Conservation (phyloP, 2,113 vertebrate genomes). For the Anoura caudifer region DNA sequence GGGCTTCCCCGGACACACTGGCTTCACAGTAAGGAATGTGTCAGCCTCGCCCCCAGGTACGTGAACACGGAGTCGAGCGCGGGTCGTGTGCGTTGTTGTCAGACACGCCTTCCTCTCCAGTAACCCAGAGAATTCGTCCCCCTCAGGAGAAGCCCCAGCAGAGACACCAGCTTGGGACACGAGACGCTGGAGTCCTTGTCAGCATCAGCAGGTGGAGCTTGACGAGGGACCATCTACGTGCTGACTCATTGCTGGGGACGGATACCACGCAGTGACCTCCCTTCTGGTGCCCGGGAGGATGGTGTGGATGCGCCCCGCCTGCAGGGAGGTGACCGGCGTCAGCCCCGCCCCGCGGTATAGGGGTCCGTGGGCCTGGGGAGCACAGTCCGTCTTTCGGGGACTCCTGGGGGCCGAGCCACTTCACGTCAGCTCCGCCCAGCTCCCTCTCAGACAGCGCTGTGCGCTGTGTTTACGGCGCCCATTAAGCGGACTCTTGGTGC, state of each 20-base stretch:
- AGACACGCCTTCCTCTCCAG: rapidly evolving
- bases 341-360: rapidly evolving
- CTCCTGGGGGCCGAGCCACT: background rate
- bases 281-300: no score
- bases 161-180: rapidly evolving
- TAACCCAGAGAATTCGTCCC: background rate
- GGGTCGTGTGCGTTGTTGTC: rapidly evolving
- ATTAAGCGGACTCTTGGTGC: rapidly evolving
- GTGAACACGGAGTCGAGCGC: rapidly evolving
- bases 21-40: background rate
- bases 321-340: background rate
- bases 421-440: rapidly evolving
- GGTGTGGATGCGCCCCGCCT: rapidly evolving
- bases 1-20: rapidly evolving
- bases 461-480: rapidly evolving
- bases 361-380: background rate
- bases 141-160: background rate
- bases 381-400: rapidly evolving
- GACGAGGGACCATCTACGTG: rapidly evolving
- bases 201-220: rapidly evolving
- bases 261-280: rapidly evolving
- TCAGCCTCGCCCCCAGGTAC: background rate
- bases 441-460: background rate
- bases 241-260: rapidly evolving
- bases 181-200: rapidly evolving